phyloP scores from a whole-genome alignment of 64 coral and sea anemone genomes.

The Porites australiensis region DNA sequence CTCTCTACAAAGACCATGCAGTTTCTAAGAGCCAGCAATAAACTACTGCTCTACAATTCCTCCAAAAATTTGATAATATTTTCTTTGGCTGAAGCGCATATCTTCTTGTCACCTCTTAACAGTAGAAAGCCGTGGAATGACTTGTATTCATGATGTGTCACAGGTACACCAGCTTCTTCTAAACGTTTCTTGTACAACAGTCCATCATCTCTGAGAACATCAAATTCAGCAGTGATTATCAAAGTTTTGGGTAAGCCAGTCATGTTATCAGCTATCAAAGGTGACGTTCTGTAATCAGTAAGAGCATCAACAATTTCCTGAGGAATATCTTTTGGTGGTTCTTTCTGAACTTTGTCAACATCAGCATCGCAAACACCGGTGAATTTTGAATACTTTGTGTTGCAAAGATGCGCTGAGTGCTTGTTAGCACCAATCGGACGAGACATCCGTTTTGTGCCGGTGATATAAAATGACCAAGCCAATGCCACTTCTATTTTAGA shows the following conservation, averaged over 20 bases:
- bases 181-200: slow-evolving; percentile 52
- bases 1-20: no score
- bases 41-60: not conserved
- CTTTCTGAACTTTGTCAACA: not conserved
- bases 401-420: slow-evolving; percentile 43
- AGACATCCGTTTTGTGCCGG: slow-evolving; percentile 21
- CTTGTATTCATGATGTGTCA: slow-evolving; percentile 53
- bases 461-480: slow-evolving; percentile 47
- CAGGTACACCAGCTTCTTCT: slow-evolving; percentile 51
- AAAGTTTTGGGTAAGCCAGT: slow-evolving; percentile 33
- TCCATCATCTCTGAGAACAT: slow-evolving; percentile 59
- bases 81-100: not conserved
- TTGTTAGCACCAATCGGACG: slow-evolving; percentile 15
- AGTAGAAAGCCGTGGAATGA: slow-evolving; percentile 41
- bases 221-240: slow-evolving; percentile 49
- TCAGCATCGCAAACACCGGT: not conserved
- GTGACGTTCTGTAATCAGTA: slow-evolving; percentile 43
- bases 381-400: slow-evolving; percentile 57
- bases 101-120: not conserved
- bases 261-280: slow-evolving; percentile 47
- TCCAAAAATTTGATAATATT: slow-evolving; percentile 16
- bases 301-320: slow-evolving; percentile 32
- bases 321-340: slow-evolving; percentile 12
- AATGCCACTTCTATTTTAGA: not conserved
- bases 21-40: no score